phyloP scores from a whole-genome alignment of 2,113 vertebrate species.

The Fulmarus glacialis region DNA sequence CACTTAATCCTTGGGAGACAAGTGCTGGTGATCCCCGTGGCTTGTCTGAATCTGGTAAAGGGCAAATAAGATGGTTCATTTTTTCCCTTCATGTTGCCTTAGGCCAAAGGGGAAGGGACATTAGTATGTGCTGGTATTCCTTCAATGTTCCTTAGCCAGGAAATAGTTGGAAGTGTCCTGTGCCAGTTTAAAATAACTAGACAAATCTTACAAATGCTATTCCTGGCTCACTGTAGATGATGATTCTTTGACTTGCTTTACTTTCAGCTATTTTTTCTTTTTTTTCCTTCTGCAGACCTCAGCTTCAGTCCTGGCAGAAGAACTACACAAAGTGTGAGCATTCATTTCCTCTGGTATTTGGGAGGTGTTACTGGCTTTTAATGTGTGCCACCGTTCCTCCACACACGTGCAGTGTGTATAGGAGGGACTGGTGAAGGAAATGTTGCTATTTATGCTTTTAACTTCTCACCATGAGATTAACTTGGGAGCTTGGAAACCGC shows the following conservation, averaged over 20 bases:
- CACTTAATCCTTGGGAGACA: not conserved
- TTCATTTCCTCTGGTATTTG: conserved; percentile 28
- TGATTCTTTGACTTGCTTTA: conserved; percentile 18
- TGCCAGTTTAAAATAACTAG: not conserved
- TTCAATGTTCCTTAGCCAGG: not conserved
- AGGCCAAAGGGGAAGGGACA: not conserved
- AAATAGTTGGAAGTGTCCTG: not conserved
- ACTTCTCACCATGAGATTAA: not conserved
- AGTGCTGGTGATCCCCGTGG: accelerated
- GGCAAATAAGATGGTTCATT: not conserved
- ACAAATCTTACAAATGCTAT: not conserved
- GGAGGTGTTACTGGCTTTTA: not conserved
- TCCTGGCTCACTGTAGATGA: not conserved
- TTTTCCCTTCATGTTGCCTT: not conserved
- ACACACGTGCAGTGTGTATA: accelerated
- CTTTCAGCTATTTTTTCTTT: not conserved
- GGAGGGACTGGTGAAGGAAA: not conserved
- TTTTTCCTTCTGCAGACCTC: conserved; percentile 64
- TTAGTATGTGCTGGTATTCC: not conserved
- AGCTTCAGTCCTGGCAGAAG: conserved; percentile 90
- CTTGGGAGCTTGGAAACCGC: not conserved
- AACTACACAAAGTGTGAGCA: conserved; percentile 96
- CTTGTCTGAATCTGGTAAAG: not conserved
- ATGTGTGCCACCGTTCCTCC: not conserved
- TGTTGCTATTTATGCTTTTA: not conserved